Percentiles rank a stretch among this genome's conserved stretches.
These are phyloP conservation scores for Theonella swinhoei DNA, from an alignment of 37 sponge, comb jelly and placozoan genomes.

Conservation along the genomic window DNA sequence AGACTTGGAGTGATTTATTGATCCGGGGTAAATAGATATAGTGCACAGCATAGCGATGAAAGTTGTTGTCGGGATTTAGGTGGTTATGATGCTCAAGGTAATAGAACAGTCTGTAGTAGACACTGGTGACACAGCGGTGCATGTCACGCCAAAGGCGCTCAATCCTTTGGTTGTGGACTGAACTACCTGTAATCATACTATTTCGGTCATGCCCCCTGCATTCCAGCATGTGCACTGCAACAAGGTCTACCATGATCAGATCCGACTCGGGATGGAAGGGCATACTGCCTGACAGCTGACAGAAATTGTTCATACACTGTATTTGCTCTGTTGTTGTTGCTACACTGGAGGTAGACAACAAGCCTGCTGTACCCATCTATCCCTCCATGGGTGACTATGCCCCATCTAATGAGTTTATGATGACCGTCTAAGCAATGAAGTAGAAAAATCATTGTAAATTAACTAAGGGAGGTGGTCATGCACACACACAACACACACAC, in stretches of 20 bases:
- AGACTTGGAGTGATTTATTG: slow-evolving; percentile 33
- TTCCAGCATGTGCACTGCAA: slow-evolving; percentile 53
- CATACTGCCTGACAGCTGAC: slow-evolving; percentile 54
- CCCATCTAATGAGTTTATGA: slow-evolving; percentile 42
- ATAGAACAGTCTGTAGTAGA: slow-evolving; percentile 63
- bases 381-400: slow-evolving; percentile 26
- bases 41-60: slow-evolving; percentile 50
- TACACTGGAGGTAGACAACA: slow-evolving; percentile 29
- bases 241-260: slow-evolving; percentile 51
- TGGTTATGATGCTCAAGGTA: slow-evolving; percentile 39
- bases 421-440: slow-evolving; percentile 38
- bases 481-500: too few relatives aligned
- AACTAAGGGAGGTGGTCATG: too few relatives aligned
- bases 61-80: slow-evolving; percentile 30
- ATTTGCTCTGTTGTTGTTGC: slow-evolving; percentile 49
- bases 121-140: slow-evolving; percentile 53
- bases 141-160: slow-evolving; percentile 62
- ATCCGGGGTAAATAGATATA: slow-evolving; percentile 47
- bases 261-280: slow-evolving; percentile 48
- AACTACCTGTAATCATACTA: slow-evolving; percentile 49
- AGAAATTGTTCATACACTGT: slow-evolving; percentile 28
- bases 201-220: slow-evolving; percentile 34
- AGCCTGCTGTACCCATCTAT: slow-evolving; percentile 44
- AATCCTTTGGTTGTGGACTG: slow-evolving; percentile 62
- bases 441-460: too few relatives aligned